A percentile compares a stretch with the other conserved stretches of the same genome.
phyloP scores from a whole-genome alignment of 37 sponge, comb jelly and placozoan species.

The Lycopodina hypogea region DNA sequence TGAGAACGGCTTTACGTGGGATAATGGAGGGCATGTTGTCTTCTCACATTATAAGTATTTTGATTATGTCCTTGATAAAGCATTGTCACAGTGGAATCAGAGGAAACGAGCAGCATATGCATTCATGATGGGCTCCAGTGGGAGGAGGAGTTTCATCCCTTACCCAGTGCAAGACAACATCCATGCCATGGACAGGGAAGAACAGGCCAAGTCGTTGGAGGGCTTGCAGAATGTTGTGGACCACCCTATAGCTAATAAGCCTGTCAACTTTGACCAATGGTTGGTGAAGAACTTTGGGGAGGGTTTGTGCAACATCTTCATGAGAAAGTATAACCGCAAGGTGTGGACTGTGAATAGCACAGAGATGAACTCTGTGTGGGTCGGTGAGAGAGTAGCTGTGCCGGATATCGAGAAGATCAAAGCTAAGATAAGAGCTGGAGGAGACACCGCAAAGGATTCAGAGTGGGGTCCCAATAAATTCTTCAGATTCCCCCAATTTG shows the following conservation, averaged over 20 bases:
- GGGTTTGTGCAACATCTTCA: slow-evolving; percentile 32
- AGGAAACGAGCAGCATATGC: slow-evolving; percentile 20
- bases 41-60: slow-evolving; percentile 49
- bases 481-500: slow-evolving; percentile 32
- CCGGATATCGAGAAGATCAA: slow-evolving; percentile 36
- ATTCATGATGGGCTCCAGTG: slow-evolving; percentile 34
- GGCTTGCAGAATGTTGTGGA: slow-evolving; percentile 16
- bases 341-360: slow-evolving; percentile 37
- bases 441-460: slow-evolving; percentile 11
- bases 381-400: slow-evolving; percentile 40
- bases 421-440: slow-evolving; percentile 20
- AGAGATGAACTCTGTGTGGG: slow-evolving; percentile 43
- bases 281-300: slow-evolving; percentile 41
- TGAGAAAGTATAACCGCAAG: slow-evolving; percentile 45
- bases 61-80: neutral
- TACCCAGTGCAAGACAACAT: slow-evolving; percentile 49
- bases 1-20: slow-evolving; percentile 39
- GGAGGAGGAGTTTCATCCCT: slow-evolving; percentile 24
- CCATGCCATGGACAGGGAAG: slow-evolving; percentile 21
- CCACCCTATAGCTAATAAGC: slow-evolving; percentile 6
- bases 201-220: slow-evolving; percentile 5
- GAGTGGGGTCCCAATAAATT: slow-evolving; percentile 41
- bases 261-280: slow-evolving; percentile 47
- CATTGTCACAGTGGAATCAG: slow-evolving; percentile 34
- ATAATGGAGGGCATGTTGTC: slow-evolving; percentile 46